phyloP scores from a whole-genome alignment of 2,113 vertebrate genomes.

The Brachionichthys hirsutus region DNA sequence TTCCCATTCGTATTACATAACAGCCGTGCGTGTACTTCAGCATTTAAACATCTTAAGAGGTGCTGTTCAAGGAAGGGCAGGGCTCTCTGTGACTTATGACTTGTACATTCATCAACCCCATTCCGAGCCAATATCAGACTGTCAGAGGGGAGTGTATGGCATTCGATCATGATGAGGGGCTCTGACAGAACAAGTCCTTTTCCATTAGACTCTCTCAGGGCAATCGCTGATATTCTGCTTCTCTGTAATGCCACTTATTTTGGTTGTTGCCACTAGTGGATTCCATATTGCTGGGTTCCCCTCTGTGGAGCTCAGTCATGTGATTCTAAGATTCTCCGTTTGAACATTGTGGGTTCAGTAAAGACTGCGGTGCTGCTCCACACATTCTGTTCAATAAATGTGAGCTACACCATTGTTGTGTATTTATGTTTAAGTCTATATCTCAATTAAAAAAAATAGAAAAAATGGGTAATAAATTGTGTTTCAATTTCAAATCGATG shows the following conservation, averaged over 20 bases:
- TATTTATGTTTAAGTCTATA: conserved; percentile 23
- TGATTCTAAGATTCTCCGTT: conserved; percentile 32
- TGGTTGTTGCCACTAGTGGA: conserved; percentile 49
- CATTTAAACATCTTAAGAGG: conserved; percentile 63
- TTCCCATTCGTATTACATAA: conserved; percentile 52
- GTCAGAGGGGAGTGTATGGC: conserved; percentile 74
- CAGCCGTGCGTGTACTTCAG: conserved; percentile 41
- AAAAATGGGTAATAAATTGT: conserved; percentile 34
- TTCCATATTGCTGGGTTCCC: conserved; percentile 26
- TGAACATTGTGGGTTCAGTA: conserved; percentile 14
- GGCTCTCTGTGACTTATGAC: conserved; percentile 71
- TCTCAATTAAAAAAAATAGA: conserved; percentile 29
- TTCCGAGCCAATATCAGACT: conserved; percentile 76
- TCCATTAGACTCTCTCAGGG: conserved; percentile 65
- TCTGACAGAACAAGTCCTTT: conserved; percentile 76
- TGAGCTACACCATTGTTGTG: background rate
- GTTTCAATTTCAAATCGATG: conserved; percentile 44
- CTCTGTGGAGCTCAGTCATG: conserved; percentile 25
- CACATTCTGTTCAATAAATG: background rate
- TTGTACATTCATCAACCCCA: conserved; percentile 78
- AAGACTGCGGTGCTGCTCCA: conserved; percentile 15
- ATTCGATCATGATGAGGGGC: conserved; percentile 77
- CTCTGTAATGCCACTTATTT: conserved; percentile 66
- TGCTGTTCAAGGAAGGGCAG: conserved; percentile 52
- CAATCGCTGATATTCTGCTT: conserved; percentile 65